A percentile compares a stretch with the other conserved stretches of the same genome.
phyloP scores from a whole-genome alignment of 2,888 invertebrate genomes.

The Girardia tigrina region DNA sequence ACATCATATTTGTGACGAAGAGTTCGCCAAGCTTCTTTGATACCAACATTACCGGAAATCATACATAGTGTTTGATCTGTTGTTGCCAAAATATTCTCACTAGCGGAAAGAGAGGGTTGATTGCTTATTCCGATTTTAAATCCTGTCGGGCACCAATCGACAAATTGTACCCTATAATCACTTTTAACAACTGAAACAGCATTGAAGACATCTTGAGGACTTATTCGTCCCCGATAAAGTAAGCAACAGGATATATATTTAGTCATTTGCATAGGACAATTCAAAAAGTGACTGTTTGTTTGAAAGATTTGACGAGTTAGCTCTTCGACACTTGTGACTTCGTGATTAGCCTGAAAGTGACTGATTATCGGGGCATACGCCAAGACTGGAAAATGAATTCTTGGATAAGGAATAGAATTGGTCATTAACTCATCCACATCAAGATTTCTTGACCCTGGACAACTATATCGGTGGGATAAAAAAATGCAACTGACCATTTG shows the following conservation, averaged over 20 bases:
- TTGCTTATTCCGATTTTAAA: conserved; percentile 35
- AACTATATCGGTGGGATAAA: conserved; percentile 29
- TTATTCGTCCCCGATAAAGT: conserved; percentile 35
- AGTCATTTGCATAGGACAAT: conserved; percentile 32
- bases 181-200: conserved; percentile 34
- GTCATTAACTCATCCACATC: conserved; percentile 32
- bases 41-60: conserved; percentile 78
- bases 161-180: conserved; percentile 32
- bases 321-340: background rate
- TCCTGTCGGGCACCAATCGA: conserved; percentile 36
- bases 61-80: conserved; percentile 67
- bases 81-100: conserved; percentile 54
- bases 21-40: conserved; percentile 70
- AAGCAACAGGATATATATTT: conserved; percentile 35
- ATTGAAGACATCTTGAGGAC: conserved; percentile 28
- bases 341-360: background rate
- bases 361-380: conserved; percentile 32
- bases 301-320: conserved; percentile 18
- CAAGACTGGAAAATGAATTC: conserved; percentile 31
- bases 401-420: conserved; percentile 34
- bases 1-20: conserved; percentile 59
- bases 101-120: conserved; percentile 39
- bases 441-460: conserved; percentile 7
- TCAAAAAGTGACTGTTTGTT: conserved; percentile 30
- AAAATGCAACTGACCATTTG: conserved; percentile 30